Conservation (phyloP, 2,113 vertebrate species). For the Zosterops hypoxanthus region DNA sequence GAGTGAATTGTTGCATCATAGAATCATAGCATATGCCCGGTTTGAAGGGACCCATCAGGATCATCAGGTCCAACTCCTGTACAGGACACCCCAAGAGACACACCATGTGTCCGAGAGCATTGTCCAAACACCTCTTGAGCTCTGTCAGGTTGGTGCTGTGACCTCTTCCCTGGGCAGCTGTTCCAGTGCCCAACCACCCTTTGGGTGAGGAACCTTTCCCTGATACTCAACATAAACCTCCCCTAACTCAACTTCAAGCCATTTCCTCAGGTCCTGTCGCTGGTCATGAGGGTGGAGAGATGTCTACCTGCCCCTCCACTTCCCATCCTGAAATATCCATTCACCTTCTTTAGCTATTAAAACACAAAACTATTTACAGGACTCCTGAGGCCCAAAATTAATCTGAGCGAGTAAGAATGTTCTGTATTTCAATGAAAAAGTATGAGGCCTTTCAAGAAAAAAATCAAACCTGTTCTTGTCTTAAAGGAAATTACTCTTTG, state of each 20-base stretch:
- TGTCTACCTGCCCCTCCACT: background rate
- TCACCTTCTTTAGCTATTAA: background rate
- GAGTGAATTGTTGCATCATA: background rate
- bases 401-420: background rate
- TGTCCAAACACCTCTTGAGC: background rate
- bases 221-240: background rate
- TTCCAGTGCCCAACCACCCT: background rate
- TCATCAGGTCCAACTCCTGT: background rate
- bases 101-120: background rate
- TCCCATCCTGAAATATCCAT: background rate
- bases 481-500: constrained; percentile 8
- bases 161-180: background rate
- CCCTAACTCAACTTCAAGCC: background rate
- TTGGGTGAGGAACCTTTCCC: background rate
- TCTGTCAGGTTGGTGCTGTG: background rate
- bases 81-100: background rate
- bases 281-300: background rate
- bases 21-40: background rate
- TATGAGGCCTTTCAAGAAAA: background rate
- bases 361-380: background rate
- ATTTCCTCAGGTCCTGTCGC: background rate
- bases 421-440: background rate
- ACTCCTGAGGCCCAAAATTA: background rate
- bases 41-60: background rate
- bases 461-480: background rate